A percentile compares a stretch with the other conserved stretches of the same genome.
Conservation (phyloP, 30 jellyfish, hydroid and myxozoan genomes). For the Sanderia malayensis region DNA sequence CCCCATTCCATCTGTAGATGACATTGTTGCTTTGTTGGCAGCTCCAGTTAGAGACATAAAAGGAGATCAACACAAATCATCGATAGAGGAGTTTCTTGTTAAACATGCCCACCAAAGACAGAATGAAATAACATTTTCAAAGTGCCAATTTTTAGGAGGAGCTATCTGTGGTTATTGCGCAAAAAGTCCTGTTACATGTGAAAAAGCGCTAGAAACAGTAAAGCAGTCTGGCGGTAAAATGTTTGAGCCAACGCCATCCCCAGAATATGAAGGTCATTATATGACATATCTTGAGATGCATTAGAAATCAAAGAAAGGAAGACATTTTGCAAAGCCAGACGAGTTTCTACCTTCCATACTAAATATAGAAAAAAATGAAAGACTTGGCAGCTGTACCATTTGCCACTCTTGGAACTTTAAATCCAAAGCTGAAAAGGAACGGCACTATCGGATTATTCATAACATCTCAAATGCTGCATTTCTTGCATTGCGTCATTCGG, state of each 20-base stretch:
- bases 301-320: background rate
- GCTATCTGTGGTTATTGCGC: background rate
- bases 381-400: background rate
- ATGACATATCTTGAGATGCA: background rate
- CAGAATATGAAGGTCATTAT: background rate
- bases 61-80: background rate
- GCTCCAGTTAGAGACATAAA: background rate
- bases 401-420: background rate
- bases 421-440: background rate
- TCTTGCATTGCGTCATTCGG: background rate
- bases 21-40: too few relatives aligned
- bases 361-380: background rate
- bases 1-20: too few relatives aligned
- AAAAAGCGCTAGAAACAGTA: background rate
- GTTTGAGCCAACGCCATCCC: background rate
- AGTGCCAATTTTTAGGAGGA: background rate
- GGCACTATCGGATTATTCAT: background rate
- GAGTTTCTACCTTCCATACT: background rate
- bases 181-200: background rate
- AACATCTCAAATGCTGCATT: background rate
- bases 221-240: background rate
- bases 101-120: background rate
- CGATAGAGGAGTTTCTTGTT: background rate
- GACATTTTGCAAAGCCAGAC: background rate
- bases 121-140: background rate